Percentiles rank a stretch among this genome's conserved stretches.
These are phyloP conservation scores for Neoaliturus tenellus DNA, from an alignment of 2,888 invertebrate species.

Conservation along the genomic window DNA sequence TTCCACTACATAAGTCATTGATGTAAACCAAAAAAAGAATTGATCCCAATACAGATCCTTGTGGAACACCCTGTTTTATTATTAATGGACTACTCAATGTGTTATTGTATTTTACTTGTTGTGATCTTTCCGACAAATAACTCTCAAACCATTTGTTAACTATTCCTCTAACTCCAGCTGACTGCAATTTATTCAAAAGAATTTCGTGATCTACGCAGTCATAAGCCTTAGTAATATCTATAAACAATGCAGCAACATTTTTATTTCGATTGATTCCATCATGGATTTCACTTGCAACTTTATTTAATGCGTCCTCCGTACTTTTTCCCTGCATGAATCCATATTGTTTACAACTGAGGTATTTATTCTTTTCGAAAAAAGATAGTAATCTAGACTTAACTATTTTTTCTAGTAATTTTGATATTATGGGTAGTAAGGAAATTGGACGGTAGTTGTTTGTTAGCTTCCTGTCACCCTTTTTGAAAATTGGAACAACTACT, in stretches of 20 bases:
- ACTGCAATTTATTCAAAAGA: background rate
- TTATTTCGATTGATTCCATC: background rate
- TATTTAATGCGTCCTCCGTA: background rate
- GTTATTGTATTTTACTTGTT: background rate
- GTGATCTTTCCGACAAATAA: background rate
- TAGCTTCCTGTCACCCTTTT: background rate
- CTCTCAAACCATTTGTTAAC: background rate
- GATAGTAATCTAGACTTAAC: background rate
- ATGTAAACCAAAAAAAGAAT: conserved; percentile 9
- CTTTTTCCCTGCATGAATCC: background rate
- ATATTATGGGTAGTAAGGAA: background rate
- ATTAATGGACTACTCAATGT: background rate
- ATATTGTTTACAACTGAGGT: background rate
- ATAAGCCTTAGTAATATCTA: conserved; percentile 6
- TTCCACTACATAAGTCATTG: background rate
- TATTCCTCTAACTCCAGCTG: background rate
- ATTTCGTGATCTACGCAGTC: background rate
- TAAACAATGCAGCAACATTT: background rate
- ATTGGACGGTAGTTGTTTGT: background rate
- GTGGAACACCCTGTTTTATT: background rate
- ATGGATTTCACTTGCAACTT: background rate
- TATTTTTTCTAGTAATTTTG: conserved; percentile 11
- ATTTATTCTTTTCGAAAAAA: background rate
- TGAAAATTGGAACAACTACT: background rate
- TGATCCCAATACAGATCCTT: background rate